Evolutionary conservation across 2,113 vertebrate genomes (phyloP), one percentile per base, ranked within the genome.

Genomic region (Serinus canaria): DNA sequence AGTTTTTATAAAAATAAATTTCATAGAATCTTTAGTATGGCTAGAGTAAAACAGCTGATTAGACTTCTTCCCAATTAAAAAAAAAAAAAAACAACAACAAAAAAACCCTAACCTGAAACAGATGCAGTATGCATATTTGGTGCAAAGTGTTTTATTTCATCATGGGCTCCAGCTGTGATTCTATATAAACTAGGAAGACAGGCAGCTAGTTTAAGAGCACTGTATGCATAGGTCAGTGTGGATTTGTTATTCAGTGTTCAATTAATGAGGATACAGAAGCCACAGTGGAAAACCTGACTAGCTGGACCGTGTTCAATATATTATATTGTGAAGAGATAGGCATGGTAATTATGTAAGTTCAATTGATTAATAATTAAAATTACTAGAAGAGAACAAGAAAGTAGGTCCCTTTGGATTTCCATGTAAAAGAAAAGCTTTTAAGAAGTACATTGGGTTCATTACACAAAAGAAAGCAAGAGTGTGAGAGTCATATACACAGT

Each of bases 81-180:
- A 58, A 49, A 24, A 31, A 59, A 24, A 31, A 41, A n/a, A 18
- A 28, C 3, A 13, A 33, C 15, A 16, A 28, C 15, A 15, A 50
- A 20, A 23, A 15, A 56, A 2, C 6, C 31, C n/a, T n/a, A 55
- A 43, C 35, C 16, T 69, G 58, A 66, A 80, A 62, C 46, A 94
- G 86, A 93, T 94, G 84, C 85, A 90, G 90, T 87, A 90, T 74
- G 82, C 95, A 92, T 63, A 96, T 96, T 97, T 96, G 73, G 89
- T 95, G 83, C 68, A 87, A 94, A 94, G 46, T 95, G 89, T 87
- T 97, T 82, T 89, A 95, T 97, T 95, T 93, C 77, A 88, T 95
- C 92, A 95, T 74, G 70, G 86, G 39, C 78, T 89, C 80, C 97
- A 97, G 89, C 87, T 97, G 96, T 95, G 87, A 92, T 81, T 97